A percentile compares a stretch with the other conserved stretches of the same genome.
phyloP scores from a whole-genome alignment of 2,797 vertebrate genomes.

The Corythornis leucogaster region DNA sequence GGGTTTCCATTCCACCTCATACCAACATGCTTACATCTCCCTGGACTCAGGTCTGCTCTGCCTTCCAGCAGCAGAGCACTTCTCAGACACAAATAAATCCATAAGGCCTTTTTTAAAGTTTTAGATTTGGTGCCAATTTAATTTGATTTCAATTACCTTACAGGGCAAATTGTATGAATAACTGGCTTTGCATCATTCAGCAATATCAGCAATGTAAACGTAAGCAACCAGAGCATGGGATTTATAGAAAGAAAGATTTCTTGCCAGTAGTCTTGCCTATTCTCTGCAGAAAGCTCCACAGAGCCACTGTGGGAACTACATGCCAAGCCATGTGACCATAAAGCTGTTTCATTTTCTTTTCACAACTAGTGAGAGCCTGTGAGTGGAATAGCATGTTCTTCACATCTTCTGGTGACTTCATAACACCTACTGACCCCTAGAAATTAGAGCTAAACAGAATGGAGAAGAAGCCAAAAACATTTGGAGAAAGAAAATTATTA shows the following conservation, averaged over 20 bases:
- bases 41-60: neutral
- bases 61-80: neutral
- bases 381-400: neutral
- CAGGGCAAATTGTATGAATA: neutral
- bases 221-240: neutral
- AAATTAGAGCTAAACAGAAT: neutral
- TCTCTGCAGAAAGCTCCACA: constrained; percentile 5
- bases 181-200: neutral
- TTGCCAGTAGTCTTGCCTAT: neutral
- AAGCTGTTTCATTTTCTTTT: neutral
- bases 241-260: neutral
- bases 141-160: constrained; percentile 20
- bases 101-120: neutral
- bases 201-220: constrained; percentile 16
- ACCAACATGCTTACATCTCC: neutral
- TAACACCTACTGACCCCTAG: neutral
- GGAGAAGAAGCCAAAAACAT: neutral
- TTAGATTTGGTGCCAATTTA: neutral
- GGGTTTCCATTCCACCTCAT: neutral
- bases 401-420: neutral
- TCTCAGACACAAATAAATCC: neutral
- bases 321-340: neutral
- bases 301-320: neutral
- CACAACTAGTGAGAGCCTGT: neutral
- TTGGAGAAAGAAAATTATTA: neutral